phyloP scores from a whole-genome alignment of 2,113 vertebrate species.

The Neopipo cinnamomea region DNA sequence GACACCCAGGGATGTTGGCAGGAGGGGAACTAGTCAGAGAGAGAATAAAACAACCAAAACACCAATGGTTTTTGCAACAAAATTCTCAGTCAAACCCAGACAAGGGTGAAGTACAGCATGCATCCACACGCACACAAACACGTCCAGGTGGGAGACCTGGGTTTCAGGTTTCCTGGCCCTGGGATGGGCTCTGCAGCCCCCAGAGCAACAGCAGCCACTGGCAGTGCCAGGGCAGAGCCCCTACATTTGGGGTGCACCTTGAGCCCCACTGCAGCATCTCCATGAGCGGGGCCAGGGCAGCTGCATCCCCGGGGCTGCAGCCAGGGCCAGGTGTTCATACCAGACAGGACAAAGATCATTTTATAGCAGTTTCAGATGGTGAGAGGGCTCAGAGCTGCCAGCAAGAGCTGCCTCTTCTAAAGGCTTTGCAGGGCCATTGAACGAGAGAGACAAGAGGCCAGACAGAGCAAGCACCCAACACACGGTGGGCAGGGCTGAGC shows the following conservation, averaged over 20 bases:
- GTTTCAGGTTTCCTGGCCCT: background rate
- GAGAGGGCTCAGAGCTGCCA: background rate
- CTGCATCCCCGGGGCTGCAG: background rate
- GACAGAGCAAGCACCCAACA: background rate
- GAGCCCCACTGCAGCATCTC: background rate
- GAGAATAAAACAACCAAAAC: background rate
- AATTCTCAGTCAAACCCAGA: background rate
- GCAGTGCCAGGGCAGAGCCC: background rate
- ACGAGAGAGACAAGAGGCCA: background rate
- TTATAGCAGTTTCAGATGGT: background rate
- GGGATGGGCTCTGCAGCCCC: accelerated
- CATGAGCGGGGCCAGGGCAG: background rate
- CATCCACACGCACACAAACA: background rate
- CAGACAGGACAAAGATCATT: background rate
- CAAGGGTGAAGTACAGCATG: background rate
- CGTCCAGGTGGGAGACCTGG: background rate
- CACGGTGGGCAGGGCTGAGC: background rate
- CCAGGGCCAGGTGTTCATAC: background rate
- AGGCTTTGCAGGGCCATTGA: background rate
- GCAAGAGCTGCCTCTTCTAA: background rate
- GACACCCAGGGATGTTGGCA: background rate
- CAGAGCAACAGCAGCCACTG: background rate
- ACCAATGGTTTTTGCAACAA: background rate
- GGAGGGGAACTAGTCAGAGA: background rate
- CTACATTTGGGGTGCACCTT: accelerated